Evolutionary conservation across 2,797 vertebrate genomes (phyloP).

Genomic region (Sebastes goodei): DNA sequence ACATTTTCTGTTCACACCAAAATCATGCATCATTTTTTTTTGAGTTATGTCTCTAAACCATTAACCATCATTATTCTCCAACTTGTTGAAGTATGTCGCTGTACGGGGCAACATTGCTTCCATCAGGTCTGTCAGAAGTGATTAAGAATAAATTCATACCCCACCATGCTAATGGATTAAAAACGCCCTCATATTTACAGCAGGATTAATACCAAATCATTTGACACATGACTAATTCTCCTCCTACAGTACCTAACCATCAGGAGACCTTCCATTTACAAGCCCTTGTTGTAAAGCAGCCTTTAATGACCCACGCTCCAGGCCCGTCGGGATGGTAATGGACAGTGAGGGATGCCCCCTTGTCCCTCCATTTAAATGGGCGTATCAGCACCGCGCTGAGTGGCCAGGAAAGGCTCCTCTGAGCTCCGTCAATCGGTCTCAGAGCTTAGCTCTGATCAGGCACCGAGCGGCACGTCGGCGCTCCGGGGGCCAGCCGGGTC

Average conservation of each 20-base stretch:
- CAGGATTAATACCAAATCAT: slow-evolving; percentile 2
- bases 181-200: not conserved
- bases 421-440: not conserved
- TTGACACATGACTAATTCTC: slow-evolving; percentile 11
- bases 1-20: too few species aligned
- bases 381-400: slow-evolving; percentile 27
- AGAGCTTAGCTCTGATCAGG: not conserved
- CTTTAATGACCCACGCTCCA: slow-evolving; percentile 15
- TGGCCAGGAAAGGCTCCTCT: slow-evolving; percentile 8
- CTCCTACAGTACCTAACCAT: not conserved
- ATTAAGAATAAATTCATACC: not conserved
- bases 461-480: not conserved
- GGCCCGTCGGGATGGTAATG: not conserved
- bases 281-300: slow-evolving; percentile 1
- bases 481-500: slow-evolving; percentile 30
- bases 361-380: slow-evolving; percentile 25
- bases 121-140: not conserved
- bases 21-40: too few species aligned
- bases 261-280: not conserved
- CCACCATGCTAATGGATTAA: not conserved
- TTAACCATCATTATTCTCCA: too few species aligned
- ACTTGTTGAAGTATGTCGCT: not conserved
- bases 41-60: too few species aligned
- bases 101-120: not conserved
- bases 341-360: slow-evolving; percentile 43